These are phyloP conservation scores for Graphium colonna DNA, from an alignment of 2,888 invertebrate genomes.

Conservation along the genomic window DNA sequence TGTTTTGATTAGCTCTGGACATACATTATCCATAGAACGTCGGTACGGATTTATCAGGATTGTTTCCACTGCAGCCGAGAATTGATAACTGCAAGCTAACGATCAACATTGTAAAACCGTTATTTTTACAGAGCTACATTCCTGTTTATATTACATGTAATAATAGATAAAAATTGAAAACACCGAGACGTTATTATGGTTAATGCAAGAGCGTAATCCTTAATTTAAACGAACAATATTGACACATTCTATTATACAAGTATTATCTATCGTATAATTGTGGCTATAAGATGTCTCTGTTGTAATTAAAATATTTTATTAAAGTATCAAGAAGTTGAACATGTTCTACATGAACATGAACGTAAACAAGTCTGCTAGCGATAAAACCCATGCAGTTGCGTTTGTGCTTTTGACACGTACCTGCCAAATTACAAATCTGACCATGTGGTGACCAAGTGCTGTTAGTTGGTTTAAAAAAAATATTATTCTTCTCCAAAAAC, in stretches of 20 bases:
- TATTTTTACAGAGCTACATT: background rate
- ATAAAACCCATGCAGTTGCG: slow-evolving; percentile 34
- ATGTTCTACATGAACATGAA: too few species aligned
- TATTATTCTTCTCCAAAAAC: slow-evolving; percentile 22
- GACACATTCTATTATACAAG: too few species aligned
- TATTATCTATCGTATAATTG: slow-evolving; percentile 22
- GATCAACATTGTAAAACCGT: background rate
- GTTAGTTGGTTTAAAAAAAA: slow-evolving; percentile 10
- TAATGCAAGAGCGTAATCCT: too few species aligned
- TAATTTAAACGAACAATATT: too few species aligned
- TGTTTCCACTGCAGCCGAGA: background rate
- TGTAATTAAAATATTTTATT: too few species aligned
- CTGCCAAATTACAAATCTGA: slow-evolving; percentile 46
- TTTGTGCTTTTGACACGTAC: slow-evolving; percentile 41
- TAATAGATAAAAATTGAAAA: too few species aligned
- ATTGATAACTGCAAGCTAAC: slow-evolving; percentile 7
- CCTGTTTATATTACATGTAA: too few species aligned
- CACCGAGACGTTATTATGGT: too few species aligned
- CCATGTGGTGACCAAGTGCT: slow-evolving; percentile 73
- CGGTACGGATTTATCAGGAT: slow-evolving; percentile 23
- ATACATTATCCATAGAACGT: slow-evolving; percentile 35
- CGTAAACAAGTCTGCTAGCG: background rate
- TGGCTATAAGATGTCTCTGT: too few species aligned
- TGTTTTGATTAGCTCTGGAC: slow-evolving; percentile 42
- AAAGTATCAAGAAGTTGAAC: too few species aligned